Evolutionary conservation across 2,888 invertebrate genomes (phyloP).

Genomic region (Axea sp.): DNA sequence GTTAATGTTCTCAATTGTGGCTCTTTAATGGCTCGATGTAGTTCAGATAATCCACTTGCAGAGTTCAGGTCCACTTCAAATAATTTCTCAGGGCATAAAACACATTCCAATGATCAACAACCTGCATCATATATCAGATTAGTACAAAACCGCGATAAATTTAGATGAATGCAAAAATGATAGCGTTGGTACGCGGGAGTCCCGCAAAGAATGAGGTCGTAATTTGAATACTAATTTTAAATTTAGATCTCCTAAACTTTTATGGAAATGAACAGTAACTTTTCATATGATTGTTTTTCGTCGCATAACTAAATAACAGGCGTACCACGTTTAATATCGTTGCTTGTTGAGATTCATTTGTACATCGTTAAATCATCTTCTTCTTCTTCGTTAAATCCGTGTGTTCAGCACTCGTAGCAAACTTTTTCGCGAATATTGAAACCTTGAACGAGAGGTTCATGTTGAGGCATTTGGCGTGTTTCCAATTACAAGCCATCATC

Average conservation of each 20-base stretch:
- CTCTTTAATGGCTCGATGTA: conserved; percentile 37
- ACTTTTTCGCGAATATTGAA: conserved; percentile 54
- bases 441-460: conserved; percentile 50
- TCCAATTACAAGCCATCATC: conserved; percentile 56
- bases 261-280: conserved; percentile 31
- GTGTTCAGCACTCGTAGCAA: conserved; percentile 28
- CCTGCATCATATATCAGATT: conserved; percentile 27
- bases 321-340: conserved; percentile 37
- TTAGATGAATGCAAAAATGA: neutral
- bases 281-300: conserved; percentile 42
- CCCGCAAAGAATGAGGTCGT: conserved; percentile 2
- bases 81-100: conserved; percentile 23
- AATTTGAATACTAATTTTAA: conserved; percentile 39
- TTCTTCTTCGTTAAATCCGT: conserved; percentile 17
- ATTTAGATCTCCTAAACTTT: conserved; percentile 41
- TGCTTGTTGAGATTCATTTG: conserved; percentile 31
- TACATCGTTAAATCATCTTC: conserved; percentile 20
- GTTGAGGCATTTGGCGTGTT: conserved; percentile 44
- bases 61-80: conserved; percentile 27
- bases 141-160: conserved; percentile 17
- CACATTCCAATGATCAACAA: conserved; percentile 36
- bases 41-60: conserved; percentile 34
- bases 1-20: conserved; percentile 35
- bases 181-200: neutral
- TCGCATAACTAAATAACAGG: conserved; percentile 35